Conservation (phyloP, 1,140 invertebrate species). For the Arion vulgaris region DNA sequence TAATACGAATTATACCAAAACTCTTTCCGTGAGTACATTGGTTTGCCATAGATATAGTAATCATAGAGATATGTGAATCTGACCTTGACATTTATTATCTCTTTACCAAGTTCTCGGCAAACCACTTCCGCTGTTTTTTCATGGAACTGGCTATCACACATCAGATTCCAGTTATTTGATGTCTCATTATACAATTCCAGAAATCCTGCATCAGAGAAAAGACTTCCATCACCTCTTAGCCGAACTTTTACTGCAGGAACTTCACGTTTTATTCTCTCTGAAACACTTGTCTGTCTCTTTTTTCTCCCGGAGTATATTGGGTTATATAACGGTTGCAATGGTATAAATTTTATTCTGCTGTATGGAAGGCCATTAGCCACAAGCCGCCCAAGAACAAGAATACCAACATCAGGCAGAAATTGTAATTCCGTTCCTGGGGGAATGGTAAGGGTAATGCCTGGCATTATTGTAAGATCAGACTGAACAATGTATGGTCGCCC, state of each 20-base stretch:
- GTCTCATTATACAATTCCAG: conserved; percentile 96
- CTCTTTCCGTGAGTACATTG: conserved; percentile 75
- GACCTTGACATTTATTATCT: conserved; percentile 84
- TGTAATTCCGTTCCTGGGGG: conserved; percentile 92
- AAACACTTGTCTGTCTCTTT: not conserved
- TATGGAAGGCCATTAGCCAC: conserved; percentile 85
- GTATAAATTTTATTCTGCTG: conserved; percentile 75
- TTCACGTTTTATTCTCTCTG: conserved; percentile 30
- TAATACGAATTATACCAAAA: conserved; percentile 93
- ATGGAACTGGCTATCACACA: conserved; percentile 94
- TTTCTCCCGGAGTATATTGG: not conserved
- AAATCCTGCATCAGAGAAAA: conserved; percentile 78
- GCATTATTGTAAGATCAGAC: conserved; percentile 97
- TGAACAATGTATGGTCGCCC: conserved; percentile 85
- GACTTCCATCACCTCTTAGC: conserved; percentile 53
- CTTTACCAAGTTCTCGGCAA: conserved; percentile 92
- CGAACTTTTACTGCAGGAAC: conserved; percentile 37
- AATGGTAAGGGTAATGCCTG: conserved; percentile 86
- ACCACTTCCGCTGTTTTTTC: conserved; percentile 78
- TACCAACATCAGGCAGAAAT: conserved; percentile 96
- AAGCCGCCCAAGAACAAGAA: conserved; percentile 94
- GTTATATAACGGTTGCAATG: conserved; percentile 39
- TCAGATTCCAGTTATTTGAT: conserved; percentile 94
- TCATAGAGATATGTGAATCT: conserved; percentile 69
- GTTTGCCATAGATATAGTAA: conserved; percentile 68